phyloP scores from a whole-genome alignment of 2,797 vertebrate species.

The Synaphobranchus kaupii region DNA sequence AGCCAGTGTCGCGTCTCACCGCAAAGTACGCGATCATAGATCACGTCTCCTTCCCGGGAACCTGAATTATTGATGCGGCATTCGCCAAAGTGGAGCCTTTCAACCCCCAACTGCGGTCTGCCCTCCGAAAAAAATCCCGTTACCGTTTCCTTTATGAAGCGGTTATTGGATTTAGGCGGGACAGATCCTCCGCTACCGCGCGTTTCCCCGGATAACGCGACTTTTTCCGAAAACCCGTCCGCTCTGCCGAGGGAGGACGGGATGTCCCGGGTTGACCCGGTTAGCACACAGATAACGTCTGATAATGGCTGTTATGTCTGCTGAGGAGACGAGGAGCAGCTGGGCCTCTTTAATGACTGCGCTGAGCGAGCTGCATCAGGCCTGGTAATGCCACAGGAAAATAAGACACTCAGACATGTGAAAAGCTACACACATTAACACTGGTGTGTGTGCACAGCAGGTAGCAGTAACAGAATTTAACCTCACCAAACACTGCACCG shows the following conservation, averaged over 20 bases:
- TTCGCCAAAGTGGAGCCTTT: constrained; percentile 22
- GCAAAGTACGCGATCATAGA: constrained; percentile 28
- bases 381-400: no score
- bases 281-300: neutral
- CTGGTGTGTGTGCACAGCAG: no score
- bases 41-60: constrained; percentile 30
- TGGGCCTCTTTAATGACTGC: neutral
- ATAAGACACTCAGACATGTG: neutral
- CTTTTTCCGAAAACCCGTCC: neutral
- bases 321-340: no score
- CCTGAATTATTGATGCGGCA: constrained; percentile 35
- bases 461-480: no score
- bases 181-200: neutral
- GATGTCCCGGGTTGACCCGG: neutral
- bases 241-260: neutral
- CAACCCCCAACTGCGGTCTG: neutral
- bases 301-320: neutral
- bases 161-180: neutral
- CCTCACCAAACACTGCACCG: no score
- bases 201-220: neutral
- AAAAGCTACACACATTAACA: neutral
- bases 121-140: neutral
- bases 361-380: no score
- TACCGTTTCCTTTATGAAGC: neutral
- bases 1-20: constrained; percentile 31